A percentile compares a stretch with the other conserved stretches of the same genome.
These are phyloP conservation scores for Hippoglossus hippoglossus DNA, from an alignment of 2,797 vertebrate genomes.

Conservation along the genomic window DNA sequence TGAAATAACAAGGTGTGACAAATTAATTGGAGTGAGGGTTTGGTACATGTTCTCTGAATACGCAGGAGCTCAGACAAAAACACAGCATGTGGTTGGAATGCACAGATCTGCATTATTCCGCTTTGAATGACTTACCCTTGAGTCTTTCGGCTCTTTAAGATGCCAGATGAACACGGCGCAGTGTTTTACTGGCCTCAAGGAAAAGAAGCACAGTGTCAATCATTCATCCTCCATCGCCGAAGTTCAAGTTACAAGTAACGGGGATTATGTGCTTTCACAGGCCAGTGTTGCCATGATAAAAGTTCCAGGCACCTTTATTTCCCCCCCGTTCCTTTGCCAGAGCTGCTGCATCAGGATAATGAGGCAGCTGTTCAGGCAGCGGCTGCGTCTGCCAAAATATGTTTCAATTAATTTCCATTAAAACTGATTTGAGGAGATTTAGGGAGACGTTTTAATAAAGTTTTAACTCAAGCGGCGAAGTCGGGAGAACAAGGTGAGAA, in stretches of 20 bases:
- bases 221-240: neutral
- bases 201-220: neutral
- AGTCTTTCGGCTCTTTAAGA: neutral
- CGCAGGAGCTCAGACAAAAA: neutral
- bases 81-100: neutral
- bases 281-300: conserved; percentile 1
- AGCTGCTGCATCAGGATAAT: neutral
- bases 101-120: neutral
- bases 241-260: neutral
- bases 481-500: neutral
- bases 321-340: neutral
- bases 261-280: neutral
- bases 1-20: conserved; percentile 13
- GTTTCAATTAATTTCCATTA: neutral
- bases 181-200: neutral
- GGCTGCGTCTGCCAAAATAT: neutral
- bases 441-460: neutral
- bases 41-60: neutral
- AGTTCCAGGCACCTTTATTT: neutral
- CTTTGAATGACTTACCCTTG: conserved; percentile 20
- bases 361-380: neutral
- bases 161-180: neutral
- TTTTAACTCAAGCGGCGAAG: neutral
- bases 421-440: neutral
- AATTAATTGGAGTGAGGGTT: conserved; percentile 11